These are phyloP conservation scores for Notodonta dromedarius DNA, from an alignment of 2,888 invertebrate species.

Conservation along the genomic window DNA sequence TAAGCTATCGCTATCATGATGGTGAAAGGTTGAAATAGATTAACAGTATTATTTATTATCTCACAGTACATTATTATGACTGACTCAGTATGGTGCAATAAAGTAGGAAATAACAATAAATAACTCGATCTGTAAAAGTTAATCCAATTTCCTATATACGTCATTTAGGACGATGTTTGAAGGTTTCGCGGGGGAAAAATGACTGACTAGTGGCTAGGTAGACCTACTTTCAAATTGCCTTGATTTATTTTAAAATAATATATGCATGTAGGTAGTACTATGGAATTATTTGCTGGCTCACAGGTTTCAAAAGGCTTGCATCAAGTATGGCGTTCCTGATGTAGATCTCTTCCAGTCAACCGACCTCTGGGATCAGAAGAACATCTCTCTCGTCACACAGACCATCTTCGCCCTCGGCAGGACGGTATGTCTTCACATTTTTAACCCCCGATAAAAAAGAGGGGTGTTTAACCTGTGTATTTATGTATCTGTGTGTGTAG, in stretches of 20 bases:
- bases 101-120: background rate
- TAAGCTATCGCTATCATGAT: too few species aligned
- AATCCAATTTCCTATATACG: slow-evolving; percentile 1
- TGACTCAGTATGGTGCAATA: background rate
- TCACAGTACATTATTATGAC: too few species aligned
- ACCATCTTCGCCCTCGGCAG: slow-evolving; percentile 95
- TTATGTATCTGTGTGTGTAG: too few species aligned
- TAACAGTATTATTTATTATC: too few species aligned
- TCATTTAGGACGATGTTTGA: background rate
- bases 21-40: too few species aligned
- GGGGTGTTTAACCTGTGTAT: too few species aligned
- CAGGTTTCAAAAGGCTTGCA: slow-evolving; percentile 93
- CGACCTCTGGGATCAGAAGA: slow-evolving; percentile 95
- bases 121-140: background rate
- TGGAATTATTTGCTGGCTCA: background rate
- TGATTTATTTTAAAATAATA: background rate
- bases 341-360: slow-evolving; percentile 96
- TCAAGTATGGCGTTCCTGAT: slow-evolving; percentile 93
- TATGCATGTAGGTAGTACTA: too few species aligned
- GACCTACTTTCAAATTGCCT: slow-evolving; percentile 5
- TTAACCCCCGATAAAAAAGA: too few species aligned
- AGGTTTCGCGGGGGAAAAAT: slow-evolving; percentile 2
- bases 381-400: slow-evolving; percentile 93
- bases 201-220: background rate
- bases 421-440: slow-evolving; percentile 83